Evolutionary conservation across 2,113 vertebrate species (phyloP), one percentile per base, ranked within the genome.

Genomic region (Drymodes brunneopygia): DNA sequence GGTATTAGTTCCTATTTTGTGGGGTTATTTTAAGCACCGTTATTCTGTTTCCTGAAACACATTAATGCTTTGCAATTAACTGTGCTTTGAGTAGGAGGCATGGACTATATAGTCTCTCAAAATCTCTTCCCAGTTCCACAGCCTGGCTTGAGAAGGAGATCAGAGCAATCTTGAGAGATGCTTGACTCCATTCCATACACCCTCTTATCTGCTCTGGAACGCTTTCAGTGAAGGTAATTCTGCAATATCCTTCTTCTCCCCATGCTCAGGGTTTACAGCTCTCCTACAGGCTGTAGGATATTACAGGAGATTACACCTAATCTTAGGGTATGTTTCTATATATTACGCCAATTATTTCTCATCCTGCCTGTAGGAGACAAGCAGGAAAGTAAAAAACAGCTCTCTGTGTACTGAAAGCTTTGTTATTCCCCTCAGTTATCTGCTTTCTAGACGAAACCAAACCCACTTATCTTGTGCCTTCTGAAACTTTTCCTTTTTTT

Each of bases 401-500:
- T 82, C 70, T 71, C 51, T 85, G 1, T 35, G 11, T 85, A 71
- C n/a, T 65, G 53, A 60, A 78, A 81, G 22, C 81, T 66, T 72
- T 91, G 64, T 62, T 47, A 83, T 90, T 92, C 33, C 38, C 33
- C 47, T 94, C 67, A 90, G 64, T 70, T 61, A 60, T 71, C 82
- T 83, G 56, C 56, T 93, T 94, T 67, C 83, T 78, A 95, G 86
- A 83, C 75, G 66, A 92, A 94, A 86, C 69, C 60, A 25, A 92
- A 91, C 91, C 72, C 72, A 86, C 47, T 96, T 95, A 61, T 48
- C 50, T 64, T 15, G 5, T 45, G 57, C 67, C 25, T 96, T 91
- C 71, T 79, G 81, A 96, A 92, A 88, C 58, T 47, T 89, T 50
- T 72, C 74, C 51, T 51, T 51, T 92, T 94, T 93, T 88, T n/a